Conservation (phyloP, 2,888 invertebrate genomes). For the Morpho achilles region DNA sequence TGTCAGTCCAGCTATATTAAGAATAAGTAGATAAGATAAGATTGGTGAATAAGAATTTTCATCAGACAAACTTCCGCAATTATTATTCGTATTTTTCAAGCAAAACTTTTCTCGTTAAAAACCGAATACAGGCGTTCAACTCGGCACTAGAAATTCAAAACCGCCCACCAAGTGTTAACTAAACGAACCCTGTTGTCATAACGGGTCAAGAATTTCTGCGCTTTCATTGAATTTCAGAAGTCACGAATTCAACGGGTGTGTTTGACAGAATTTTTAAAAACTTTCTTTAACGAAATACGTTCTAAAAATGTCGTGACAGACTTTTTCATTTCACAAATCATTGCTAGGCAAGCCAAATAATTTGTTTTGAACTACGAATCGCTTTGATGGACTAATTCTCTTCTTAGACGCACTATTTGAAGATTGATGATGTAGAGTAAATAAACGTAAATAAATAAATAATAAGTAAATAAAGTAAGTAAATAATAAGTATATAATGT, state of each 20-base stretch:
- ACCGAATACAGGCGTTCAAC: constrained; percentile 23
- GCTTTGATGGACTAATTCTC: no score
- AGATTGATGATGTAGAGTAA: no score
- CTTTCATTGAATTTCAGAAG: constrained; percentile 41
- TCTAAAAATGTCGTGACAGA: background rate
- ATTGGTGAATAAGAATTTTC: background rate
- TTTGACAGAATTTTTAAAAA: background rate
- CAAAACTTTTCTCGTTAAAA: constrained; percentile 24
- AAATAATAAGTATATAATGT: no score
- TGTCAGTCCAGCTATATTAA: no score
- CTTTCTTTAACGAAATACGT: background rate
- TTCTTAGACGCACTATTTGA: no score
- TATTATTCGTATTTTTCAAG: constrained; percentile 8
- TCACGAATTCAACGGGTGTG: constrained; percentile 27
- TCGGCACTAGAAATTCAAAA: constrained; percentile 18
- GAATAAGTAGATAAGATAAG: no score
- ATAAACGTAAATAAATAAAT: no score
- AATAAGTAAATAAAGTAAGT: no score
- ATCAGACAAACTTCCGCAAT: constrained; percentile 4
- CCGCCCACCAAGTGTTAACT: constrained; percentile 35
- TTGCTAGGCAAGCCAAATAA: no score
- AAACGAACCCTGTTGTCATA: constrained; percentile 44
- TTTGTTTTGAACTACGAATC: no score
- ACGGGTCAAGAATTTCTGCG: constrained; percentile 46
- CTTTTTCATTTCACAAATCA: no score